Base-by-base conservation (phyloP, 1,140 invertebrate species). In the Pseudomyrmex flavicornis region DNA sequence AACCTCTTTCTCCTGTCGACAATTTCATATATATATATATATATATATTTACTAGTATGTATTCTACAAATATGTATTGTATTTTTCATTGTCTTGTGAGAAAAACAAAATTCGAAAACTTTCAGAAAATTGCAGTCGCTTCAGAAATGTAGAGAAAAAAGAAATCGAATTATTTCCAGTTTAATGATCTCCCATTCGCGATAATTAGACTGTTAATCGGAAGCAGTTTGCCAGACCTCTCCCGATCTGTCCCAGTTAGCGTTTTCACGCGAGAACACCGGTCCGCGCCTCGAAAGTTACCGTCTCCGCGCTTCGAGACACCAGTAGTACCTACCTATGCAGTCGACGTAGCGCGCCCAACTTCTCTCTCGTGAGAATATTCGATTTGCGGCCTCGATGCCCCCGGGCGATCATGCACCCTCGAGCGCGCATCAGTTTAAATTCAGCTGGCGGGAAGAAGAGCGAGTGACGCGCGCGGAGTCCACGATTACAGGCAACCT, bases 351-450 rank as follows among this genome's bases (percentile, higher is more conserved):
- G 35, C 35, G 61, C 12, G 20, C 46, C 44, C 35, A 17, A 17
- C 20, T 50, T 35, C 20, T 48, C n/a, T 15, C 52, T n/a, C 69
- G 46, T 8, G 35, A n/a, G 61, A 77, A 80, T 44, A 74, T 88
- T 86, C 87, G 87, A 89, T 89, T 86, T 86, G 84, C 72, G 62
- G 72, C 20, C 44, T 69, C 82, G 75, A 56, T 69, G 52, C 83
- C 79, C 0, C 17, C 15, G 65, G 61, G 84, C 88, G 75, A 89
- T 88, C 75, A 26, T 73, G 74, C 82, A 35, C 65, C 84, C 87
- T 80, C 65, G 70, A 61, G 48, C 69, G 63, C 62, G 17, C 80
- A 80, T 88, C 86, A 22, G 87, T 86, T 89, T 86, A 86, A 88
- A 89, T 89, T 88, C 87, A 88, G 65, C 74, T 56, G 76, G 62